Base-by-base conservation (phyloP, 2,113 vertebrate genomes). In the Psilopsiagon aurifrons region DNA sequence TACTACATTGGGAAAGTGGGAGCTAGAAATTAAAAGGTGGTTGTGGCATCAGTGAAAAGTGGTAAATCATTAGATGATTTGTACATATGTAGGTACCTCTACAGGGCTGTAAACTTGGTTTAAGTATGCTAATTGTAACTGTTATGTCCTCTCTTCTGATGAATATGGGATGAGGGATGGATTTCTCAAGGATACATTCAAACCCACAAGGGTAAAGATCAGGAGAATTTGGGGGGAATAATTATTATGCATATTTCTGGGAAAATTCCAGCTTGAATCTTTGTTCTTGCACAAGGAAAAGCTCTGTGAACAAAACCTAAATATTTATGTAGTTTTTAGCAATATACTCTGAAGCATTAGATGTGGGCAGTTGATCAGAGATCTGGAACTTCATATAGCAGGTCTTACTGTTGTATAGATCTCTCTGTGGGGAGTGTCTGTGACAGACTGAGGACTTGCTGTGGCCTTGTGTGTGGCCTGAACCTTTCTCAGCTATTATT, bases 151-250 rank as follows among this genome's bases (percentile, higher is more conserved):
- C 16, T 71, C 31, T 86, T 88, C 54, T 9, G 6, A 47, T 91
- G 13, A 92, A 66, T 88, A 39, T 64, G 60, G 51, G 86, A 75
- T 15, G 28, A 95, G 25, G 31, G 60, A 51, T 51, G 39, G 60
- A 43, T 91, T 95, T 95, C 35, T 92, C 60, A 91, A 79, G 66
- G 66, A 64, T 51, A 57, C 20, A 43, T 86, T 90, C n/a, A 83
- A 73, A 92, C 66, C 67, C 52, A 80, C 49, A 66, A 46, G 51
- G 55, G 83, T 70, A 91, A 93, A 83, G 52, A 79, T 79, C 67
- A 88, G 52, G 68, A 74, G 73, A 67, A 80, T 94, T 88, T 63
- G 2, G 0, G 1, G 31, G 43, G 23, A 83, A 37, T 68, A 51
- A 82, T 92, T 90, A 37, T 80, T 90, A 43, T 78, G 68, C 27